These are phyloP conservation scores for Aplocera efformata DNA, from an alignment of 2,888 invertebrate species.

Conservation along the genomic window DNA sequence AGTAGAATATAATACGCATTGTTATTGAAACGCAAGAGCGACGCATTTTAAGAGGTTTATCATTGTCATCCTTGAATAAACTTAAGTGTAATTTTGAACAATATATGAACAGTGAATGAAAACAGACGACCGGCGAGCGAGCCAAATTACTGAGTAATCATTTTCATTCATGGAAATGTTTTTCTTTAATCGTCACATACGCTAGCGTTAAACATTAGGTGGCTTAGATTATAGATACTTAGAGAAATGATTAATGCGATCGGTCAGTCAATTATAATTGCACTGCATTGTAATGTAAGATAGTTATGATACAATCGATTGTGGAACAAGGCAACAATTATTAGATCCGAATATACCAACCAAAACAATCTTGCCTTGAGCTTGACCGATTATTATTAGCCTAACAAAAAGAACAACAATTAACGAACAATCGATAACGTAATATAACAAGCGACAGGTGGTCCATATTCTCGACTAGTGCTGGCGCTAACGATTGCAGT, in stretches of 20 bases:
- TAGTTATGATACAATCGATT: conserved; percentile 12
- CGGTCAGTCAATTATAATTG: conserved; percentile 23
- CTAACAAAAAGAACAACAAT: conserved; percentile 34
- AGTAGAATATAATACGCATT: conserved; percentile 21
- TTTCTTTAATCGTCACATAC: conserved; percentile 30
- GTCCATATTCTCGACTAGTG: conserved; percentile 11
- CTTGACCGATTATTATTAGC: conserved; percentile 50
- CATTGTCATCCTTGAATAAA: conserved; percentile 40
- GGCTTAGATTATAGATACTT: conserved; percentile 9
- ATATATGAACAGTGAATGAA: conserved; percentile 45
- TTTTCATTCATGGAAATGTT: conserved; percentile 59
- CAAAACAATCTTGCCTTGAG: conserved; percentile 43
- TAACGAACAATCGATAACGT: conserved; percentile 37
- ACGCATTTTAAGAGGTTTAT: too few relatives aligned
- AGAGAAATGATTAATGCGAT: too few relatives aligned
- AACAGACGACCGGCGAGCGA: conserved; percentile 38
- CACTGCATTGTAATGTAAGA: conserved; percentile 14
- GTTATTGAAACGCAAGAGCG: conserved; percentile 14
- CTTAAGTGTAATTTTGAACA: conserved; percentile 30
- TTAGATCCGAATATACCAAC: conserved; percentile 14
- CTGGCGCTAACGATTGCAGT: background rate
- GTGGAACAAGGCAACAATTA: background rate
- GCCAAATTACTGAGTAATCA: conserved; percentile 64
- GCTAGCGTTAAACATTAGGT: conserved; percentile 23
- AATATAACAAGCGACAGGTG: conserved; percentile 44